Base-by-base conservation (phyloP, 2,797 vertebrate species). In the Atherinosoma microstoma region DNA sequence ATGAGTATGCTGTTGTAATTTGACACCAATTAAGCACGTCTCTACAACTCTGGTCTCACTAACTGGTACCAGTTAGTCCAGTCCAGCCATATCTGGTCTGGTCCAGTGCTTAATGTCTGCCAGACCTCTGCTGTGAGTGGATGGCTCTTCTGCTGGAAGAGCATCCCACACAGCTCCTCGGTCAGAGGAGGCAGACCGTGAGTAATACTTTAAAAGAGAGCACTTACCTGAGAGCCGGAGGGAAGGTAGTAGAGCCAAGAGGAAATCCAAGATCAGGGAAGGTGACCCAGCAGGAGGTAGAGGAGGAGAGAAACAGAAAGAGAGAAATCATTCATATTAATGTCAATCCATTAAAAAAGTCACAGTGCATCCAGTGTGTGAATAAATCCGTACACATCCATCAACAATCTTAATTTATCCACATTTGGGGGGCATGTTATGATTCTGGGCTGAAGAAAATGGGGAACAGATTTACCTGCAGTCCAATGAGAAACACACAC, bases 171-270 rank as follows among this genome's bases (percentile, higher is more conserved):
- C 66, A 74, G 62, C 64, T 45, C 34, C 53, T 72, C 2, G 64
- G 67, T 58, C 78, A 75, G 66, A 67, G 74, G 67, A 85, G 70
- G 75, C 79, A 83, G 81, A 82, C 81, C 61, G 79, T 80, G 87
- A 92, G 78, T 86, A 84, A 90, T 80, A 82, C 30, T 85, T 79
- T 83, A 83, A 91, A 91, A 87, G 64, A 84, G 68, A 86, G 81
- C 85, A 94, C 94, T 94, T 93, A 94, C 93, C 93, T 94, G 75
- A 69, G 62, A 86, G 80, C 71, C 84, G 1, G 49, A 76, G 63
- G 69, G 67, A 70, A 72, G 67, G 77, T 5, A 69, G 1, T 0
- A n/a, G 70, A 77, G 59, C 58, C 87, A 73, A 67, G 61, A 67
- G 75, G 75, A 68, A 7, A 73, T 63, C 45, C 82, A 64, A 29